Evolutionary conservation across 2,113 vertebrate species (phyloP).

Genomic region (Scomber japonicus): DNA sequence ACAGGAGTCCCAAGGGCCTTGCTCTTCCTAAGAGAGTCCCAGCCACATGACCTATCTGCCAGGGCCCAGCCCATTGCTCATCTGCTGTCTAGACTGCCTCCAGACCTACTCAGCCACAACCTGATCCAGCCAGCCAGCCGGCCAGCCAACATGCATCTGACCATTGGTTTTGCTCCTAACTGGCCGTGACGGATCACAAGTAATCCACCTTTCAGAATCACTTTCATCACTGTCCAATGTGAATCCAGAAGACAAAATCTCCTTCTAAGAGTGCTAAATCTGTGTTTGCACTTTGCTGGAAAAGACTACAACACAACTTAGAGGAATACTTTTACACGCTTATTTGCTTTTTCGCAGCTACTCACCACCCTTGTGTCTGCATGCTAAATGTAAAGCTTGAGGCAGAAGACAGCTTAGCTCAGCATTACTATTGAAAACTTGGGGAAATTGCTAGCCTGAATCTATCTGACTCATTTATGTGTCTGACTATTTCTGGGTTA

Average conservation of each 20-base stretch:
- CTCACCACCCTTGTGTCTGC: too few species aligned
- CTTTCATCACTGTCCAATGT: background rate
- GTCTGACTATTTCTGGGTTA: too few species aligned
- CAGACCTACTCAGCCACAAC: constrained; percentile 44
- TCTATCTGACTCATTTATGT: too few species aligned
- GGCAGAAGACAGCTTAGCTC: too few species aligned
- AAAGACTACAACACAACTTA: background rate
- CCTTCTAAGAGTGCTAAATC: background rate
- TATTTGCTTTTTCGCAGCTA: too few species aligned
- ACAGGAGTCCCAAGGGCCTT: constrained; percentile 34
- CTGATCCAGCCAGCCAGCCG: constrained; percentile 26
- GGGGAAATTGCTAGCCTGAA: too few species aligned
- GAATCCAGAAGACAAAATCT: background rate
- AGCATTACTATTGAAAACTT: too few species aligned
- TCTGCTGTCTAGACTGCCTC: constrained; percentile 77
- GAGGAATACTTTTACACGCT: background rate
- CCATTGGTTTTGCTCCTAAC: constrained; percentile 10
- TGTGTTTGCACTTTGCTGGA: background rate
- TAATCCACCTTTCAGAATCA: constrained; percentile 22
- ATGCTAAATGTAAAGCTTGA: too few species aligned
- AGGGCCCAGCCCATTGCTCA: constrained; percentile 65
- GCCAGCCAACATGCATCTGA: constrained; percentile 23
- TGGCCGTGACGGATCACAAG: background rate
- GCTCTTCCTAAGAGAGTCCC: constrained; percentile 41
- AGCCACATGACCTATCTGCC: constrained; percentile 58